phyloP scores from a whole-genome alignment of 2,113 vertebrate species.

The Onychorhynchus coronatus region DNA sequence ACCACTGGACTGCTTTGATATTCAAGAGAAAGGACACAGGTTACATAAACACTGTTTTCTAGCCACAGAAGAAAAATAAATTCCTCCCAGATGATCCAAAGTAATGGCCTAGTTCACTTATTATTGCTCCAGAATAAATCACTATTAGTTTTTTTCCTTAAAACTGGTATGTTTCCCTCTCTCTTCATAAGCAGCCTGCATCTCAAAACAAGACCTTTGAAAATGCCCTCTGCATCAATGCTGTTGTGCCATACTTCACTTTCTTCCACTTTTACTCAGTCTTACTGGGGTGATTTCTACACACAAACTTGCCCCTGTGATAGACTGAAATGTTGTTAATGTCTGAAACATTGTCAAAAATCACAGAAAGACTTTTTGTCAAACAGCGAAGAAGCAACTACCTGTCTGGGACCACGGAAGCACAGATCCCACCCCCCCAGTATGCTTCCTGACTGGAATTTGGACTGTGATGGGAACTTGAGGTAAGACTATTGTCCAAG shows the following conservation, averaged over 20 bases:
- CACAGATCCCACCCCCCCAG: background rate
- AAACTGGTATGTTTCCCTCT: background rate
- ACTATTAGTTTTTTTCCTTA: background rate
- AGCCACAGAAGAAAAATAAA: background rate
- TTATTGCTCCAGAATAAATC: background rate
- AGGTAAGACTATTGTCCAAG: background rate
- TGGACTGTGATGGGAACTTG: background rate
- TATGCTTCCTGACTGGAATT: background rate
- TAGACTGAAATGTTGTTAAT: background rate
- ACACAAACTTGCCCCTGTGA: background rate
- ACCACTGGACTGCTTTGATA: background rate
- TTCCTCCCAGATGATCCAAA: background rate
- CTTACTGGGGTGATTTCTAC: background rate
- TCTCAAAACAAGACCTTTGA: background rate
- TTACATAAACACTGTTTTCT: conserved; percentile 43
- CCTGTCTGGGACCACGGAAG: background rate
- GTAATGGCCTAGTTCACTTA: background rate
- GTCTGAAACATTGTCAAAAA: background rate
- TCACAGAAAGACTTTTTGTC: background rate
- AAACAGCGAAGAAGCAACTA: background rate
- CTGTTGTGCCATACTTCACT: background rate
- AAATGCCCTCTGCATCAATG: background rate
- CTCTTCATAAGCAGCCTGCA: background rate
- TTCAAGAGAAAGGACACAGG: conserved; percentile 35
- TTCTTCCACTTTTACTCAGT: background rate